Conservation (phyloP, 2,888 invertebrate genomes). For the Metellina segmentata region DNA sequence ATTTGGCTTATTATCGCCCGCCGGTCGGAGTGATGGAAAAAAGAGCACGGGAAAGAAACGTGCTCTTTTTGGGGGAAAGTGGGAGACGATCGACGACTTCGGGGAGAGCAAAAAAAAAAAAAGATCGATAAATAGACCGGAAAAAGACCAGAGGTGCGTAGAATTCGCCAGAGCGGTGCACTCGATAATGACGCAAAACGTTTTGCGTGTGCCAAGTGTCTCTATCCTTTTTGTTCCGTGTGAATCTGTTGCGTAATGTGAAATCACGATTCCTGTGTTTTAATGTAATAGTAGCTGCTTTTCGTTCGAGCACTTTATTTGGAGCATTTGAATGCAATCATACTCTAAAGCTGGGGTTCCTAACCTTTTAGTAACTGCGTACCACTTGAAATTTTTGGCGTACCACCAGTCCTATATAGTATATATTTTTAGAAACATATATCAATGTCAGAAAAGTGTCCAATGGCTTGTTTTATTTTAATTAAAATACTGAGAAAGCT, state of each 20-base stretch:
- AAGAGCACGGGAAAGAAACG: neutral
- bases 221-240: neutral
- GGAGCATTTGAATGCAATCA: neutral
- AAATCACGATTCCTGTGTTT: neutral
- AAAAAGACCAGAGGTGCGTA: constrained; percentile 27
- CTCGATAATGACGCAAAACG: neutral
- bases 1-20: constrained; percentile 66
- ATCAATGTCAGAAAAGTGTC: too few species aligned
- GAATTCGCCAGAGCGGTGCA: neutral
- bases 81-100: neutral
- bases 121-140: constrained; percentile 54
- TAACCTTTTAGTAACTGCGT: too few species aligned
- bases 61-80: neutral
- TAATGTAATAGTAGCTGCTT: neutral
- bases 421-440: too few species aligned
- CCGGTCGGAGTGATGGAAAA: neutral
- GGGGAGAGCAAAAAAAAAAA: constrained; percentile 14
- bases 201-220: neutral
- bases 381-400: too few species aligned
- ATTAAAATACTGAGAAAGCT: too few species aligned
- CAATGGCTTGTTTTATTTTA: too few species aligned
- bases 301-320: too few species aligned
- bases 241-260: neutral
- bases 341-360: too few species aligned
- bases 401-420: too few species aligned